Conservation (phyloP, 35 echinoderm and acorn worm genomes). For the Patiria miniata region DNA sequence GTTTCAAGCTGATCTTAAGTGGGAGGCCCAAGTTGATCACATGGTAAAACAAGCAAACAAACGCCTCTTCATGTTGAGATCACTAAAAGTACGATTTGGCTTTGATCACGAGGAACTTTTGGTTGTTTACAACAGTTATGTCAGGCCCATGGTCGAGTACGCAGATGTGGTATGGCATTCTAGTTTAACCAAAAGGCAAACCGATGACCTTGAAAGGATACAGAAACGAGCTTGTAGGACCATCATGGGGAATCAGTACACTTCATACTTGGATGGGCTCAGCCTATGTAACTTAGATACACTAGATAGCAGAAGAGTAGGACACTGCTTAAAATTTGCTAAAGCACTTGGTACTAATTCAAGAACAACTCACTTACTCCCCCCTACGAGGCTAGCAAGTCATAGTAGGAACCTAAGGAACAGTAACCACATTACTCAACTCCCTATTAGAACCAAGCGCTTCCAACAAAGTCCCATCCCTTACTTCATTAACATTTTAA, state of each 20-base stretch:
- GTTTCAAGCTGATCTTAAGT: conserved; percentile 43
- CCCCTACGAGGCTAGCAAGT: too few species aligned
- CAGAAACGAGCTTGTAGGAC: conserved; percentile 46
- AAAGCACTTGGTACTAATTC: too few species aligned
- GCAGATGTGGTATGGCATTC: conserved; percentile 46
- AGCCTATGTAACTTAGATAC: too few species aligned
- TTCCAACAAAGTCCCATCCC: too few species aligned
- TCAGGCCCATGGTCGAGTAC: conserved; percentile 51
- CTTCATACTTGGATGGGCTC: neutral
- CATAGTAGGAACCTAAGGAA: too few species aligned
- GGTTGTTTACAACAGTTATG: conserved; percentile 23
- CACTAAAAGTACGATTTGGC: conserved; percentile 40
- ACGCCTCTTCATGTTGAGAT: conserved; percentile 39
- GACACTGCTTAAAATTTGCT: too few species aligned
- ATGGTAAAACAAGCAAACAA: conserved; percentile 33
- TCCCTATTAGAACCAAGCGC: too few species aligned
- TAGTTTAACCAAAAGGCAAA: conserved; percentile 26
- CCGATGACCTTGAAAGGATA: conserved; percentile 34
- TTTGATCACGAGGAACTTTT: conserved; percentile 23
- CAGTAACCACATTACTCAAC: too few species aligned
- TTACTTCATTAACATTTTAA: too few species aligned
- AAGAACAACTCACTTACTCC: too few species aligned
- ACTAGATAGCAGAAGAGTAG: too few species aligned
- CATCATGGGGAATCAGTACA: conserved; percentile 38
- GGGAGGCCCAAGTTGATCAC: conserved; percentile 31